Evolutionary conservation across 2,797 vertebrate genomes (phyloP).

Genomic region (Typhlichthys subterraneus): DNA sequence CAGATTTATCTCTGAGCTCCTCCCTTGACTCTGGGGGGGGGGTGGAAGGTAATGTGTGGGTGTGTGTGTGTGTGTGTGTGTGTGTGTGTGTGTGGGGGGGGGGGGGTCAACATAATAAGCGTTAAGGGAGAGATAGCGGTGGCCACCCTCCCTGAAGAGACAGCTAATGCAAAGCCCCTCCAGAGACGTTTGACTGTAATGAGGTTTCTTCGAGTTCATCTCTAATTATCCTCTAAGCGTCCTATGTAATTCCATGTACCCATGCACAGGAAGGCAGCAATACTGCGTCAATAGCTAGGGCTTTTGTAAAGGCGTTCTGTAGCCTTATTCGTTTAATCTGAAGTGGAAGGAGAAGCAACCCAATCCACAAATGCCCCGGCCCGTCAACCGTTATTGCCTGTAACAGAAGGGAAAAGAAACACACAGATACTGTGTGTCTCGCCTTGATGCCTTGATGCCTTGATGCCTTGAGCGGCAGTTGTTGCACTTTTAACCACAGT

Average conservation of each 20-base stretch:
- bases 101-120: slow-evolving; percentile 37
- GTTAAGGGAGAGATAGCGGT: slow-evolving; percentile 8
- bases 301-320: neutral
- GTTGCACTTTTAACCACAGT: no score
- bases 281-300: slow-evolving; percentile 14
- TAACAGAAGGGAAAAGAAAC: slow-evolving; percentile 2
- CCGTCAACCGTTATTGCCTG: slow-evolving; percentile 5
- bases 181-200: slow-evolving; percentile 37
- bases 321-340: neutral
- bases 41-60: no score
- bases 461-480: neutral
- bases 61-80: no score
- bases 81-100: no score
- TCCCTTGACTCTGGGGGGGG: slow-evolving; percentile 27
- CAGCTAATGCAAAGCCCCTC: slow-evolving; percentile 34
- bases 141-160: slow-evolving; percentile 17
- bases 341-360: neutral
- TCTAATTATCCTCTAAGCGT: slow-evolving; percentile 44
- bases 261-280: slow-evolving; percentile 16
- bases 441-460: neutral
- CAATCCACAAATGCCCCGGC: slow-evolving; percentile 3
- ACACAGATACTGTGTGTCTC: neutral
- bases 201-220: slow-evolving; percentile 46
- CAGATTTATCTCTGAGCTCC: slow-evolving; percentile 14
- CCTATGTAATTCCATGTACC: slow-evolving; percentile 29